Evolutionary conservation across 2,797 vertebrate species (phyloP), one percentile per base, ranked within the genome.

Genomic region (Hydrolagus colliei): DNA sequence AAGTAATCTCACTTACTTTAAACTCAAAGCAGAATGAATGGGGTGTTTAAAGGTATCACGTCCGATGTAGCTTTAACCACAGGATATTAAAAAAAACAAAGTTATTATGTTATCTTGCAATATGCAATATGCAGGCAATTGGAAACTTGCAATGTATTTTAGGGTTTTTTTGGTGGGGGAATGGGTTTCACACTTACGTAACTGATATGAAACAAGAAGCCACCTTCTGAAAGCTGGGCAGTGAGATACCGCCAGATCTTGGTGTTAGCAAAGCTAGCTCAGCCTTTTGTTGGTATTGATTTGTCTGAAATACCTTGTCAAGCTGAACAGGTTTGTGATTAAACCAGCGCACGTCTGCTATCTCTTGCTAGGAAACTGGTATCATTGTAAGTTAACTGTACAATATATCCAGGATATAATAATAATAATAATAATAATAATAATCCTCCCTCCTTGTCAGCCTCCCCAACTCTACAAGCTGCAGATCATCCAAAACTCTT

Each of bases 261-360:
- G n/a, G 71, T 41, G 41, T 67, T 18, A 68, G 32, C 32, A 41
- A 84, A 71, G 41, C 79, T 16, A 68, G 32, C 32, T 71, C 79
- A 71, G 79, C 78, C 41, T 82, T 82, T 82, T 82, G 78, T 67
- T 67, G 9, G 27, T 18, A 71, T n/a, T 71, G 65, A 84, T 20
- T 10, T 71, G 32, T 16, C 32, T 67, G 65, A 82, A 68, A 27
- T 41, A 82, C 20, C 16, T 84, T 68, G 65, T 68, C 79, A 84
- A 84, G 65, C 78, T 84, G 35, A 84, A 68, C 79, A 84, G 65
- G 65, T 84, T 32, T 71, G 32, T 71, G 65, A 84, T 84, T 35
- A 82, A 52, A 82, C n/a, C 14, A 82, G 79, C 27, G 41, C 65
- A 82, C 68, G 79, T 67, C 79, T 67, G 79, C 65, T 14, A 68